Conservation (phyloP, 2,113 vertebrate genomes). For the Crotalus helleri region DNA sequence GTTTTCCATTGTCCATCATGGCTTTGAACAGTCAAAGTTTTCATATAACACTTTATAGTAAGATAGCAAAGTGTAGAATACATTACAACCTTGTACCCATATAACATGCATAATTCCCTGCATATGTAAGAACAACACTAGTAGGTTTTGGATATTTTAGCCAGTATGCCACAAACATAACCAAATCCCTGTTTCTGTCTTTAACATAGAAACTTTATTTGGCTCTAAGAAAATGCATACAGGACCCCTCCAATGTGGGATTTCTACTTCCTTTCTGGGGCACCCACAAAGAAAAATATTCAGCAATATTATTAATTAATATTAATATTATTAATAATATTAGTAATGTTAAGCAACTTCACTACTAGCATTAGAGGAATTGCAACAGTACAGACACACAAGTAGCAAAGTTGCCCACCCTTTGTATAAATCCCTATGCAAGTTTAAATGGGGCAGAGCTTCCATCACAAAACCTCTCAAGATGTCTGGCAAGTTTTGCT, state of each 20-base stretch:
- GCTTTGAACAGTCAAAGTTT: neutral
- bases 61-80: neutral
- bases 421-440: neutral
- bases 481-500: neutral
- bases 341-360: neutral
- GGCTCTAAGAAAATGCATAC: neutral
- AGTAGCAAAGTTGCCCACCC: neutral
- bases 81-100: neutral
- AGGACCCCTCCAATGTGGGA: neutral
- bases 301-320: neutral
- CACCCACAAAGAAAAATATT: neutral
- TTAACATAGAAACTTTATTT: neutral
- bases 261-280: neutral
- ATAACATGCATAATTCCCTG: neutral
- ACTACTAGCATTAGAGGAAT: neutral
- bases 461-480: neutral
- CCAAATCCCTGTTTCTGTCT: neutral
- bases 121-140: neutral
- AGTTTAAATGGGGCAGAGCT: neutral
- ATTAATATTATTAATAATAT: too few relatives aligned
- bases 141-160: neutral
- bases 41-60: neutral
- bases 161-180: neutral
- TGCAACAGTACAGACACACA: neutral
- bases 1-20: neutral